Conservation (phyloP, 2,888 invertebrate species). For the Anticlea derivata region DNA sequence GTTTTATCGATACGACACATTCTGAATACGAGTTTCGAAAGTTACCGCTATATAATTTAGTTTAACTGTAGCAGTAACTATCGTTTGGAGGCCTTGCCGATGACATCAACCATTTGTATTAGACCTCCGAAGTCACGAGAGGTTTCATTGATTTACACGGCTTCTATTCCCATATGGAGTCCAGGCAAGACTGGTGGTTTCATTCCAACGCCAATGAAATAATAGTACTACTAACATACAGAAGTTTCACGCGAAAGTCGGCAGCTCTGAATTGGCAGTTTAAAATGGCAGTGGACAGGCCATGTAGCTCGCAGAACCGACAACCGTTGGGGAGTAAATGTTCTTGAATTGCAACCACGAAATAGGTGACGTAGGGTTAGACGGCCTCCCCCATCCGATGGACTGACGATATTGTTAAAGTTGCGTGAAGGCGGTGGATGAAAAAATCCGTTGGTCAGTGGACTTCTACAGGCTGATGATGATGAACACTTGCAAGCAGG, state of each 20-base stretch:
- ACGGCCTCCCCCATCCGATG: no score
- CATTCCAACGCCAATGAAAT: not conserved
- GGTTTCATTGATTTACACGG: conserved; percentile 34
- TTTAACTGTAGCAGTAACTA: conserved; percentile 63
- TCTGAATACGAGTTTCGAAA: conserved; percentile 46
- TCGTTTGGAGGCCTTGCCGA: conserved; percentile 52
- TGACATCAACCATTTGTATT: conserved; percentile 48
- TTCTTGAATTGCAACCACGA: no score
- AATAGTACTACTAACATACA: conserved; percentile 1
- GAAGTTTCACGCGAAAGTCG: conserved; percentile 8
- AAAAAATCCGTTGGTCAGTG: no score
- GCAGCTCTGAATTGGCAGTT: no score
- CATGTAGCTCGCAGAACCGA: no score
- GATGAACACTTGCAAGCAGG: no score
- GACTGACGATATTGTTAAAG: no score
- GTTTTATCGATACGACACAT: conserved; percentile 36
- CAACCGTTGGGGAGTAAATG: no score
- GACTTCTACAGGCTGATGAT: no score
- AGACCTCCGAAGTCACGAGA: conserved; percentile 45
- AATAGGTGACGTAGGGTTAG: no score
- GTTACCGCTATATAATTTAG: conserved; percentile 55
- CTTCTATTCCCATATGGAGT: conserved; percentile 27
- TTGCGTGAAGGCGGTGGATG: no score
- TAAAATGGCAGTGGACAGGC: no score
- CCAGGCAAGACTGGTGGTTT: conserved; percentile 36